Percentiles rank a stretch among this genome's conserved stretches.
Evolutionary conservation across 2,113 vertebrate genomes (phyloP).

Genomic region (human (Homo sapiens)): GRCh38 chr12:49003501-49004000

Average conservation of each 20-base stretch:
- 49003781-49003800: conserved; percentile 96
- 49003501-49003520: not conserved
- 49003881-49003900: conserved; percentile 91
- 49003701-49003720: not conserved
- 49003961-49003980: not conserved
- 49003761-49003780: conserved; percentile 95
- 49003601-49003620: conserved; percentile 47
- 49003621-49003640: not conserved
- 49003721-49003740: accelerated
- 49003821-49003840: conserved; percentile 93
- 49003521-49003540: conserved; percentile 4
- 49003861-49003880: conserved; percentile 94
- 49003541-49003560: conserved; percentile 91
- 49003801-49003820: conserved; percentile 97
- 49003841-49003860: conserved; percentile 94
- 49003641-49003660: not conserved
- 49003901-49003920: conserved; percentile 95
- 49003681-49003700: not conserved
- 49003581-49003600: conserved; percentile 95
- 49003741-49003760: conserved; percentile 85
- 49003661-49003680: not conserved
- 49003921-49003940: conserved; percentile 86
- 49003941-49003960: not conserved
- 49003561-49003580: conserved; percentile 98
- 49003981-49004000: not conserved